A percentile compares a stretch with the other conserved stretches of the same genome.
phyloP scores from a whole-genome alignment of 1,140 invertebrate species.

The Mactra quadrangularis region DNA sequence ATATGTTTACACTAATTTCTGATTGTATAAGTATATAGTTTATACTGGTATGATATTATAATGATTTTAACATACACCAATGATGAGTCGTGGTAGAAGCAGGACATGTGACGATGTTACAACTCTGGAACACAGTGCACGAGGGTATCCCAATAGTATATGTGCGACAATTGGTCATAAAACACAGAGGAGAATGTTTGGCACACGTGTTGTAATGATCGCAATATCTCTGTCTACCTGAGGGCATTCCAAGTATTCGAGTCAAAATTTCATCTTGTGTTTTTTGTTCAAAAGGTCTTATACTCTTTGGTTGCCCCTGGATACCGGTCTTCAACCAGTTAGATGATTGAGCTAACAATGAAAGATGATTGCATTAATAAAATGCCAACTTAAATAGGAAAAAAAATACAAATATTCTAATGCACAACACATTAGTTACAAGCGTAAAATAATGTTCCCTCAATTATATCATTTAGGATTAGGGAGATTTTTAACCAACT shows the following conservation, averaged over 20 bases:
- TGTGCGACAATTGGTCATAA: neutral
- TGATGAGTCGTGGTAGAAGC: neutral
- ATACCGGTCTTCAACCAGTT: slow-evolving; percentile 67
- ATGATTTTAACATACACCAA: slow-evolving; percentile 25
- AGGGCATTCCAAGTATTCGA: slow-evolving; percentile 68
- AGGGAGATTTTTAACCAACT: too few species aligned
- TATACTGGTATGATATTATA: too few species aligned
- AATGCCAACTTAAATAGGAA: too few species aligned
- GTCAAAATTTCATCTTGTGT: slow-evolving; percentile 69
- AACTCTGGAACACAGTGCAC: neutral
- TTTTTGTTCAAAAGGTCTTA: slow-evolving; percentile 71
- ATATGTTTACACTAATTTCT: too few species aligned
- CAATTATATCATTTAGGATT: too few species aligned
- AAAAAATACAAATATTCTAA: too few species aligned
- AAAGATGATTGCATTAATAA: too few species aligned
- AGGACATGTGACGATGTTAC: neutral
- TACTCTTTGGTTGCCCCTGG: slow-evolving; percentile 65
- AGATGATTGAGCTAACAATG: slow-evolving; percentile 1
- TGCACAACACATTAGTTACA: too few species aligned
- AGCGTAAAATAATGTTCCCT: too few species aligned
- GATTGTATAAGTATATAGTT: too few species aligned
- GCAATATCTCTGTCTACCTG: slow-evolving; percentile 61
- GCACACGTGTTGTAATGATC: neutral
- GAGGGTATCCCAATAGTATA: neutral
- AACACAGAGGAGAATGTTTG: slow-evolving; percentile 5